Evolutionary conservation across 2,113 vertebrate genomes (phyloP), one percentile per base, ranked within the genome.

Genomic region (Platysteira castanea): DNA sequence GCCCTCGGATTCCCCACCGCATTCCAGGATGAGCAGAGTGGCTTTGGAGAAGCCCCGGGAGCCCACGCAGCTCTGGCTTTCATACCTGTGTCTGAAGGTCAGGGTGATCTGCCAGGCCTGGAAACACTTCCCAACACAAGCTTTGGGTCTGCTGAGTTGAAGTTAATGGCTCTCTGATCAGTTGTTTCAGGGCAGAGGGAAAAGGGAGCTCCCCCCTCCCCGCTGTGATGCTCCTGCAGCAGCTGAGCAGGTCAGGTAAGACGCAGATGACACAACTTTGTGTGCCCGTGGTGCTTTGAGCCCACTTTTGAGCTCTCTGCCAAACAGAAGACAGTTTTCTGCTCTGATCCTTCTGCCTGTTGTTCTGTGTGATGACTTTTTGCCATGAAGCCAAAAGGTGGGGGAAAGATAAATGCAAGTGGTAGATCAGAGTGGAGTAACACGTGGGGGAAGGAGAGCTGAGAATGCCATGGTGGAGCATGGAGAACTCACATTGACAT

Each of bases 181-280:
- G 14, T 13, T 56, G 56, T 67, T 70, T 30, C 8, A 27, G 44
- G 24, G 42, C 27, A 20, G 74, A 35, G 44, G 54, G 39, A 52
- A 16, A 44, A 54, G 52, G 41, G 61, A 92, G 24, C 4, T 71
- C 8, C 2, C 8, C 11, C 10, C 68, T 75, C 18, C 17, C 35
- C 0, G 0, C 11, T 30, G 37, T 11, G 73, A 1, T 47, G 27
- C 19, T 76, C n/a, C 57, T 31, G 39, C n/a, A 35, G 74, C 46
- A n/a, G 14, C 57, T 20, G 28, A 49, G n/a, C 19, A 69, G 15
- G 50, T 39, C 33, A 3, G 9, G 3, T 30, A 1, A 33, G 64
- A 35, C 0, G 0, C 5, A 20, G 39, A 4, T 70, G 84, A 6
- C 14, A 10, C 0, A 3, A 22, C 2, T 44, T 47, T 0, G 0